Conservation (phyloP, 2,888 invertebrate genomes). For the Apodemia hepburni region DNA sequence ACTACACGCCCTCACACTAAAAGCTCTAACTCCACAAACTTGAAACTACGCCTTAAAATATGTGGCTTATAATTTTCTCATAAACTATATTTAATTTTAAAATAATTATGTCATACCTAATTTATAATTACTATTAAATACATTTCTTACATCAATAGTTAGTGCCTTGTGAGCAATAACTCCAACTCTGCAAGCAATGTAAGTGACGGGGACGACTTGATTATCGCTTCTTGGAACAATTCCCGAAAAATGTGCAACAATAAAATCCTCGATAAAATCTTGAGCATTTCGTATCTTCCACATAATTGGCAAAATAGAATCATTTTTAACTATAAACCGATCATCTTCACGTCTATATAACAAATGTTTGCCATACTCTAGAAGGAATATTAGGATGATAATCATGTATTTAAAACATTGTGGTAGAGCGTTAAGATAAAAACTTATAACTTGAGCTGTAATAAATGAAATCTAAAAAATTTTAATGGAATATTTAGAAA, state of each 20-base stretch:
- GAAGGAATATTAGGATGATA: conserved; percentile 25
- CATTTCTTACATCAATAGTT: conserved; percentile 64
- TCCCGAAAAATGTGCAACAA: conserved; percentile 62
- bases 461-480: too few relatives aligned
- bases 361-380: conserved; percentile 77
- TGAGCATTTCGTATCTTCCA: conserved; percentile 73
- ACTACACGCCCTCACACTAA: too few relatives aligned
- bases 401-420: too few relatives aligned
- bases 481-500: too few relatives aligned
- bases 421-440: too few relatives aligned
- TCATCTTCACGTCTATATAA: conserved; percentile 71
- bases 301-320: conserved; percentile 74
- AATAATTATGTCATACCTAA: too few relatives aligned
- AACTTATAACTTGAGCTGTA: too few relatives aligned
- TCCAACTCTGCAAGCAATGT: conserved; percentile 65
- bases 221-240: conserved; percentile 62
- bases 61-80: too few relatives aligned
- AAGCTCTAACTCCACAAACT: too few relatives aligned
- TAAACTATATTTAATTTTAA: too few relatives aligned
- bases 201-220: conserved; percentile 69
- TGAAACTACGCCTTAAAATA: too few relatives aligned
- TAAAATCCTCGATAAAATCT: conserved; percentile 65
- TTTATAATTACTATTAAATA: neutral
- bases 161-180: conserved; percentile 57
- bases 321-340: conserved; percentile 75